A percentile compares a stretch with the other conserved stretches of the same genome.
These are phyloP conservation scores for Homalodisca vitripennis DNA, from an alignment of 1,140 invertebrate species.

Conservation along the genomic window DNA sequence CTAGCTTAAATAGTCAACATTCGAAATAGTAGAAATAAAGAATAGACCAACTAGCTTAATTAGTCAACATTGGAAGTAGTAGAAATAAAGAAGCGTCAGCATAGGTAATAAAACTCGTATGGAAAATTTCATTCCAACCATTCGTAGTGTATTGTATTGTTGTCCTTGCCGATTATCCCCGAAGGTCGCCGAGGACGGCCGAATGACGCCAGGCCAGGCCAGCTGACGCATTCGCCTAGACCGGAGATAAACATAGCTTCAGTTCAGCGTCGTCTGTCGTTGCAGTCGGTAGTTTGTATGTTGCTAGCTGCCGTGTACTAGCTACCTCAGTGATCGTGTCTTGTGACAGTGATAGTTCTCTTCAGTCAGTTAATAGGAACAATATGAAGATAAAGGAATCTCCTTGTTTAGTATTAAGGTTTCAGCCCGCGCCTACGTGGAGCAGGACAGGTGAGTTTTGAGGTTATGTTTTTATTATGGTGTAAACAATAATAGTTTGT, in stretches of 20 bases:
- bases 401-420: conserved; percentile 38
- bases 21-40: not conserved
- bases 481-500: not conserved
- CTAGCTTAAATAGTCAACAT: not conserved
- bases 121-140: conserved; percentile 20
- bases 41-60: not conserved
- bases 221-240: conserved; percentile 22
- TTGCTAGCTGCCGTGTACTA: not conserved
- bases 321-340: not conserved
- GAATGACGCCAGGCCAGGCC: conserved; percentile 21
- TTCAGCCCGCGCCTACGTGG: conserved; percentile 38
- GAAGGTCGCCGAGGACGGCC: conserved; percentile 17
- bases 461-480: conserved; percentile 17
- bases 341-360: not conserved
- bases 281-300: not conserved
- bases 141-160: too few species aligned
- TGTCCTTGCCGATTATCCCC: not conserved
- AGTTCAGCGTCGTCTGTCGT: not conserved
- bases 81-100: not conserved
- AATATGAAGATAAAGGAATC: conserved; percentile 37
- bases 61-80: not conserved
- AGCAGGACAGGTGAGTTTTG: conserved; percentile 37
- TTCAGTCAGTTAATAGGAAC: not conserved
- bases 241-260: not conserved
- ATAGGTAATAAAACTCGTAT: not conserved